Conservation (phyloP, 2,113 vertebrate genomes). For the Glaucidium brasilianum region DNA sequence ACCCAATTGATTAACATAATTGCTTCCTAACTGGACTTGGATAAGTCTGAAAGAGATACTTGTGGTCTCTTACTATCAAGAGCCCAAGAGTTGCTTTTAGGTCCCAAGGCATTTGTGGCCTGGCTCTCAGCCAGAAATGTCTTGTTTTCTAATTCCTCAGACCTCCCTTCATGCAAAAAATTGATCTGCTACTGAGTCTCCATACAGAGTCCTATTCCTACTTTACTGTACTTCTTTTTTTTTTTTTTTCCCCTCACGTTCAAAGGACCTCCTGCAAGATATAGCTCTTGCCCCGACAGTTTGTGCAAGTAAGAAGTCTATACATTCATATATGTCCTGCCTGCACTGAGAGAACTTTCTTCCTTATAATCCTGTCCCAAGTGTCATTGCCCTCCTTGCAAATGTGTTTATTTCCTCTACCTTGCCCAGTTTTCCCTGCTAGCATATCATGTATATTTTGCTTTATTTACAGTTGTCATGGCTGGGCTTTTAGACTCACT, state of each 20-base stretch:
- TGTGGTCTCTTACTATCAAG: not conserved
- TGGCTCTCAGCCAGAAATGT: not conserved
- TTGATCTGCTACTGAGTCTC: not conserved
- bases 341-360: not conserved
- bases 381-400: not conserved
- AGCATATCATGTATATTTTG: not conserved
- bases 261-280: not conserved
- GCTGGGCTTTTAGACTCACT: not conserved
- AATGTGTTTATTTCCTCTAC: not conserved
- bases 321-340: not conserved
- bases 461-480: not conserved
- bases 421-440: not conserved
- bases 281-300: not conserved
- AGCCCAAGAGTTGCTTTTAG: not conserved
- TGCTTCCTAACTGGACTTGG: not conserved
- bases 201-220: not conserved
- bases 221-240: too few relatives aligned
- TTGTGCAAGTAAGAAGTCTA: not conserved
- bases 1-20: conserved; percentile 10
- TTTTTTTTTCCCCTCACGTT: not conserved
- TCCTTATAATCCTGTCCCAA: not conserved
- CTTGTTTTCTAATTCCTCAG: not conserved
- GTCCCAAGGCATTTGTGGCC: not conserved
- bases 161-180: not conserved
- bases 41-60: not conserved